A percentile compares a stretch with the other conserved stretches of the same genome.
Conservation (phyloP, 2,888 invertebrate species). For the Sarcophaga variegata region DNA sequence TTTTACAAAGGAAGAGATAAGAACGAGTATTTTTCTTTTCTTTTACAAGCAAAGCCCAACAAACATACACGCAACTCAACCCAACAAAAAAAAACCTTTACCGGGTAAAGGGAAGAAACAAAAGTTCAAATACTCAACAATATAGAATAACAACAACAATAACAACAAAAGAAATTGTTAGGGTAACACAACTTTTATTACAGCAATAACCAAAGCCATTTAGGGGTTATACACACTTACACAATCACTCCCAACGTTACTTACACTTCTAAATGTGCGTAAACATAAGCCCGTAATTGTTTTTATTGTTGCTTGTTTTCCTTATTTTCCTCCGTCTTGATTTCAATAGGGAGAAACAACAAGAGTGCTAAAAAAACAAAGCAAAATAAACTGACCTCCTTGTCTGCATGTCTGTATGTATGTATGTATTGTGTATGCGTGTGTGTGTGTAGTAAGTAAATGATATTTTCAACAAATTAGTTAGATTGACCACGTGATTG, state of each 20-base stretch:
- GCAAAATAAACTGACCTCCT: neutral
- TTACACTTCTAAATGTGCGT: constrained; percentile 12
- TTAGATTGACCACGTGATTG: constrained; percentile 63
- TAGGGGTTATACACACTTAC: neutral
- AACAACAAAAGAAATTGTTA: constrained; percentile 26
- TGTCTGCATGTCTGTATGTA: neutral
- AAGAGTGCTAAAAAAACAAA: too few species aligned
- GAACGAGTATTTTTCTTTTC: too few species aligned
- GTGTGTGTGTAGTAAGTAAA: constrained; percentile 11
- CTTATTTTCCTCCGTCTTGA: neutral
- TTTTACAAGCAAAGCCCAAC: too few species aligned
- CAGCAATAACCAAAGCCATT: constrained; percentile 44
- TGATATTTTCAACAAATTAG: constrained; percentile 59
- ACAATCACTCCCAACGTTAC: neutral
- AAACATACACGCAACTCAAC: too few species aligned
- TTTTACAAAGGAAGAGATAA: too few species aligned
- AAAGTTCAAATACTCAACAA: too few species aligned
- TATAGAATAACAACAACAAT: neutral
- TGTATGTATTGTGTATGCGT: neutral
- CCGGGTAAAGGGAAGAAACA: neutral
- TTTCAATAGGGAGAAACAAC: too few species aligned
- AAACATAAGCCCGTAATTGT: constrained; percentile 35
- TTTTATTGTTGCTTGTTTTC: constrained; percentile 22
- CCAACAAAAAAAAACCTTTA: neutral
- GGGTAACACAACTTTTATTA: constrained; percentile 47